These are phyloP conservation scores for Nemoura dubitans DNA, from an alignment of 2,888 invertebrate genomes.

Conservation along the genomic window DNA sequence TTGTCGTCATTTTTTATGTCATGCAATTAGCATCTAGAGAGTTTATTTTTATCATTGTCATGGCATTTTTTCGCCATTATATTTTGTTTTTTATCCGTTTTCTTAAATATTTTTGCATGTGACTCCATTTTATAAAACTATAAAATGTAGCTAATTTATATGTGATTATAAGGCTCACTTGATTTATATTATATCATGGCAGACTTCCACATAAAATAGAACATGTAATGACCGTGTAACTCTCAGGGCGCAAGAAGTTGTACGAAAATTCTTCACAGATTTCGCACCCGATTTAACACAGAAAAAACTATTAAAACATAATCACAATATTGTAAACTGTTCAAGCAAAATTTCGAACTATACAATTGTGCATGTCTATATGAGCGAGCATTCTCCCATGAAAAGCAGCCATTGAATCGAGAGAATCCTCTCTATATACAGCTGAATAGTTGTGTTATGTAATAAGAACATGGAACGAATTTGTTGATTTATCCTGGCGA, in stretches of 20 bases:
- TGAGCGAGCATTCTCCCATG: conserved; percentile 32
- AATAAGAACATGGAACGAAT: conserved; percentile 30
- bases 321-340: neutral
- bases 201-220: conserved; percentile 7
- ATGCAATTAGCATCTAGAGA: no score
- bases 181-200: neutral
- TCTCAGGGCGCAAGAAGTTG: neutral
- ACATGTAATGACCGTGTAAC: neutral
- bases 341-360: neutral
- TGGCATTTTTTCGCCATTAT: no score
- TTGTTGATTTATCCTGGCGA: conserved; percentile 32
- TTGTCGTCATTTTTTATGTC: neutral
- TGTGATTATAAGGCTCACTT: neutral
- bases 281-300: neutral
- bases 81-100: no score
- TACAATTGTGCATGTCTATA: neutral
- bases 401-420: conserved; percentile 3
- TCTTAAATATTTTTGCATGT: neutral
- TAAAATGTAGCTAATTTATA: neutral
- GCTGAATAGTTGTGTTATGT: conserved; percentile 32
- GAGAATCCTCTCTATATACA: neutral
- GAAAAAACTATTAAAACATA: conserved; percentile 2
- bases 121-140: neutral
- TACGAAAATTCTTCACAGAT: neutral
- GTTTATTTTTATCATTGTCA: no score